Evolutionary conservation across 2,113 vertebrate species (phyloP).

Genomic region (Thalassoma bifasciatum): DNA sequence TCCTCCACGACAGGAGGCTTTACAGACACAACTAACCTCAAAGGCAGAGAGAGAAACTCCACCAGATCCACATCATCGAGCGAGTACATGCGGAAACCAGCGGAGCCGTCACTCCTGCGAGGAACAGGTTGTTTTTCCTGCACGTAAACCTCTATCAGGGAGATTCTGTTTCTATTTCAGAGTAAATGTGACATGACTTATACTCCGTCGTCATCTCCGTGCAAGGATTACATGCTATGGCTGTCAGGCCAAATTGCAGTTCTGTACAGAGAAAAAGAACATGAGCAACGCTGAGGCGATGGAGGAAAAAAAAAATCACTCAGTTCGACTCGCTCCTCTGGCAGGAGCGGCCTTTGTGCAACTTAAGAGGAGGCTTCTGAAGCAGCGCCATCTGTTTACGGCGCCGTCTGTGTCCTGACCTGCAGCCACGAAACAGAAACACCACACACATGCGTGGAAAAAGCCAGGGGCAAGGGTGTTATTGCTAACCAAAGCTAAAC

Average conservation of each 20-base stretch:
- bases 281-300: conserved; percentile 28
- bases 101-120: conserved; percentile 9
- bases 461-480: too few relatives aligned
- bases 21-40: conserved; percentile 18
- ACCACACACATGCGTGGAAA: too few relatives aligned
- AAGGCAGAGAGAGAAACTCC: background rate
- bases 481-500: too few relatives aligned
- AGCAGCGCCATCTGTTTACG: conserved; percentile 20
- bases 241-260: conserved; percentile 56
- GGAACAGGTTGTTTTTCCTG: conserved; percentile 18
- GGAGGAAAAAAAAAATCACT: conserved; percentile 44
- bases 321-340: conserved; percentile 3
- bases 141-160: conserved; percentile 18
- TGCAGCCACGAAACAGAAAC: background rate
- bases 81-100: background rate
- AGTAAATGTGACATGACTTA: conserved; percentile 45
- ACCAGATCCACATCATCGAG: background rate
- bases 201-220: conserved; percentile 37
- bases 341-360: conserved; percentile 18
- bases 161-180: conserved; percentile 35
- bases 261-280: conserved; percentile 32
- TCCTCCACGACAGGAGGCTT: background rate
- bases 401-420: conserved; percentile 7
- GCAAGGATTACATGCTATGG: conserved; percentile 29
- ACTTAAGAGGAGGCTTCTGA: conserved; percentile 21